phyloP scores from a whole-genome alignment of 2,888 invertebrate genomes.

The Eledona agricola region DNA sequence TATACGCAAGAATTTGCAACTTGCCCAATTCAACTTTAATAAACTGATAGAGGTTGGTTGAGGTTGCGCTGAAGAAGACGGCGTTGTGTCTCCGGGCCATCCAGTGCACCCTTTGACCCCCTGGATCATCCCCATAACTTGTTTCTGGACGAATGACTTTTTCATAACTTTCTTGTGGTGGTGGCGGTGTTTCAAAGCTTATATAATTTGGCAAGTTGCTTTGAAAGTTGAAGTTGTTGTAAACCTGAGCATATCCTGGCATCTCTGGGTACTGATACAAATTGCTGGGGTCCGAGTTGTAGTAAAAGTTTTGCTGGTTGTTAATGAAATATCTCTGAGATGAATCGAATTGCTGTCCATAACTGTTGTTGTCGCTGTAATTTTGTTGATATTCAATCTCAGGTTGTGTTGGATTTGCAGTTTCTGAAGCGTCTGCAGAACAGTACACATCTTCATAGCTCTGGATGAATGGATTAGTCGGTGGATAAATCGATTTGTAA shows the following conservation, averaged over 20 bases:
- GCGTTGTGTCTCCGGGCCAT: not conserved
- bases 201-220: slow-evolving; percentile 14
- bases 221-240: slow-evolving; percentile 6
- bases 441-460: slow-evolving; percentile 47
- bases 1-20: slow-evolving; percentile 4
- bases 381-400: too few species aligned
- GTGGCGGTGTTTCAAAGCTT: slow-evolving; percentile 4
- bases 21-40: slow-evolving; percentile 6
- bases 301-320: too few species aligned
- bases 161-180: not conserved
- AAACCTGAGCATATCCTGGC: not conserved
- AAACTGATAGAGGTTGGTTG: not conserved
- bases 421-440: too few species aligned
- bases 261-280: too few species aligned
- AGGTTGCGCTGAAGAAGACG: slow-evolving; percentile 12
- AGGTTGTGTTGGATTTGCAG: too few species aligned
- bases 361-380: too few species aligned
- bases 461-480: slow-evolving; percentile 45
- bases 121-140: too few species aligned
- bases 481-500: slow-evolving; percentile 46
- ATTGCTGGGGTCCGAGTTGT: too few species aligned
- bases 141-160: not conserved
- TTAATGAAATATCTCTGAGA: too few species aligned
- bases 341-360: too few species aligned
- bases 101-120: not conserved